Conservation (phyloP, 2,113 vertebrate species). For the Psilopogon haemacephalus region DNA sequence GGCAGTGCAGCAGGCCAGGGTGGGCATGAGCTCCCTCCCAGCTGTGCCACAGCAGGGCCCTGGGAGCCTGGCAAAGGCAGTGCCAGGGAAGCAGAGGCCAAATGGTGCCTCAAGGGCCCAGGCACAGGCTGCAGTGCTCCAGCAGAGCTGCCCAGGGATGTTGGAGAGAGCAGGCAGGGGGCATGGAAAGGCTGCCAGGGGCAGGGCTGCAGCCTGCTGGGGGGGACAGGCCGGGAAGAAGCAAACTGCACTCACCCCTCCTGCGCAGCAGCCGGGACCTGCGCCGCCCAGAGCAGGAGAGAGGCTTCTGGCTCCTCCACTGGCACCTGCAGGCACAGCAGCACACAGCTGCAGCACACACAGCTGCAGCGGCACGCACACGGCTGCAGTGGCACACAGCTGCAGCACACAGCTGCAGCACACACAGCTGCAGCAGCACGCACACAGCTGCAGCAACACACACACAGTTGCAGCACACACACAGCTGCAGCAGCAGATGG, state of each 20-base stretch:
- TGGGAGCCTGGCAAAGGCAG: neutral
- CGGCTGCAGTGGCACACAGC: too few relatives aligned
- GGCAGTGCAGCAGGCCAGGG: neutral
- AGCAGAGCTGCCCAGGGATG: neutral
- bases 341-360: too few relatives aligned
- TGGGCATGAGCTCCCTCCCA: neutral
- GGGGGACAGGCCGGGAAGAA: constrained; percentile 2
- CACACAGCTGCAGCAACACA: too few relatives aligned
- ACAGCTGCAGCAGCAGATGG: too few relatives aligned
- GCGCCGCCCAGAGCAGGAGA: constrained; percentile 61
- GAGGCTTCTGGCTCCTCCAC: constrained; percentile 77
- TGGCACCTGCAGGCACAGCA: constrained; percentile 56
- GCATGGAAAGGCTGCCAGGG: constrained; percentile 19
- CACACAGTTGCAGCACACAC: too few relatives aligned
- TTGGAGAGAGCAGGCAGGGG: constrained; percentile 11
- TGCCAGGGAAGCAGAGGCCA: neutral
- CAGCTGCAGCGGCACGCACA: too few relatives aligned
- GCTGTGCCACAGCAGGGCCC: neutral
- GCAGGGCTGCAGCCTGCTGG: neutral
- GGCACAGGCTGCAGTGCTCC: neutral
- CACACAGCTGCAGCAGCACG: too few relatives aligned
- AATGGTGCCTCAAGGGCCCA: neutral
- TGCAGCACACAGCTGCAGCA: too few relatives aligned
- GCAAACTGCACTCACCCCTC: constrained; percentile 71
- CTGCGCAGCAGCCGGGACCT: constrained; percentile 66